phyloP scores from a whole-genome alignment of 2,888 invertebrate genomes.

The Tuta absoluta region DNA sequence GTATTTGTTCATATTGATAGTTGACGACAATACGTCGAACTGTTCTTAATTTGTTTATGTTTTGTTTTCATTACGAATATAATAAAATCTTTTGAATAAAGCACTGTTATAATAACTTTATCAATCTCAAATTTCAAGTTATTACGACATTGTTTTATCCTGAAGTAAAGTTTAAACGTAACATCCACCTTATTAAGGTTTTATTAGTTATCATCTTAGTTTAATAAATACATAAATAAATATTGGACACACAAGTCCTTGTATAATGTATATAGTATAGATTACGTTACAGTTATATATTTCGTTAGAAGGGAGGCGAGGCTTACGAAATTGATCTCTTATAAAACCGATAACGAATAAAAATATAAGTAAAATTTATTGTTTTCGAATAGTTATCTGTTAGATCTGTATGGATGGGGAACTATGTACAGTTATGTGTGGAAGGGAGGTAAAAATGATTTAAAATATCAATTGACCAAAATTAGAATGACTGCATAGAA shows the following conservation, averaged over 20 bases:
- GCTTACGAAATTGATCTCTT: conserved; percentile 50
- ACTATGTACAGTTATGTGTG: conserved; percentile 2
- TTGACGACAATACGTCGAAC: not conserved
- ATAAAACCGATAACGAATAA: conserved; percentile 49
- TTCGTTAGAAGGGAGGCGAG: conserved; percentile 44
- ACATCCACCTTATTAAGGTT: conserved; percentile 21
- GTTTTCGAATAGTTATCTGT: conserved; percentile 2
- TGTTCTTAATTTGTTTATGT: conserved; percentile 12
- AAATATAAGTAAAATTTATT: not conserved
- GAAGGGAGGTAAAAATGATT: not conserved
- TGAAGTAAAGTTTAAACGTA: conserved; percentile 1
- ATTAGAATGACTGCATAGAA: not conserved
- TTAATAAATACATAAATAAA: conserved; percentile 7
- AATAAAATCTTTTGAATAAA: conserved; percentile 3
- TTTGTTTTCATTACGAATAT: conserved; percentile 13
- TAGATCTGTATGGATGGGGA: conserved; percentile 20
- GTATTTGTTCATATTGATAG: conserved; percentile 3
- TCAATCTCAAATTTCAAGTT: conserved; percentile 17
- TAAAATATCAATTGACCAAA: not conserved
- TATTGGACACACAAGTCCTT: conserved; percentile 9
- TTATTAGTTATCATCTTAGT: conserved; percentile 17
- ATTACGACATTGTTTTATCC: not conserved
- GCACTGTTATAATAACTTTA: not conserved
- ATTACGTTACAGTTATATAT: conserved; percentile 31
- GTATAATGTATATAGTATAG: conserved; percentile 23